These are phyloP conservation scores for Trichopria drosophilae DNA, from an alignment of 2,888 invertebrate species.

Conservation along the genomic window DNA sequence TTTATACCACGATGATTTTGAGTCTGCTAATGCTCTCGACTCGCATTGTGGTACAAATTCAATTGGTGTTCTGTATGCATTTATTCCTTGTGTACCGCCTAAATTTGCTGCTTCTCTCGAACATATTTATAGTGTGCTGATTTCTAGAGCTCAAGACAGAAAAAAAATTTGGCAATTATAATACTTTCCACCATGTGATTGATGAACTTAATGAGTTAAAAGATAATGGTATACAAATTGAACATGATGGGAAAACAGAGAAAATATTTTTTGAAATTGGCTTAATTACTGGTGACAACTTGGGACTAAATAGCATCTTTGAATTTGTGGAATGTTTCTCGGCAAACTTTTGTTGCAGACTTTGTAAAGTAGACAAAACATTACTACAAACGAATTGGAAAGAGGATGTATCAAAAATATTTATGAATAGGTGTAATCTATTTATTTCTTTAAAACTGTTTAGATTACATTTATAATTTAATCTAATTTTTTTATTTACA, in stretches of 20 bases:
- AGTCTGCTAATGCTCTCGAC: constrained; percentile 17
- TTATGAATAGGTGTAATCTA: too few species aligned
- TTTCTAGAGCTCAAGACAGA: constrained; percentile 12
- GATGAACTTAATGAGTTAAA: constrained; percentile 19
- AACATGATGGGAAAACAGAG: constrained; percentile 5
- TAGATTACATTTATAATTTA: too few species aligned
- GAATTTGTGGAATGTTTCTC: constrained; percentile 19
- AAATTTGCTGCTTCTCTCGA: constrained; percentile 15
- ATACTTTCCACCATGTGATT: constrained; percentile 14
- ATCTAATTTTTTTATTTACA: too few species aligned
- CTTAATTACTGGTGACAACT: constrained; percentile 22
- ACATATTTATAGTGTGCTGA: constrained; percentile 19
- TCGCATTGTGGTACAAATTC: constrained; percentile 18
- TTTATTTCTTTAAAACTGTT: too few species aligned
- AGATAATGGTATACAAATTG: constrained; percentile 15
- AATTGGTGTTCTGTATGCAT: constrained; percentile 13
- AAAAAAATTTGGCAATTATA: constrained; percentile 26
- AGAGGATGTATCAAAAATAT: too few species aligned
- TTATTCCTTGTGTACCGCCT: constrained; percentile 24
- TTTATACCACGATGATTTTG: constrained; percentile 16
- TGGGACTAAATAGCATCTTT: constrained; percentile 17
- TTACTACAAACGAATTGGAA: too few species aligned
- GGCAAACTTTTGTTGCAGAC: too few species aligned
- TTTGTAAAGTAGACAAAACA: too few species aligned
- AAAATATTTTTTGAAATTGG: constrained; percentile 24